Evolutionary conservation across 2,888 invertebrate species (phyloP).

Genomic region (Sepiola atlantica): DNA sequence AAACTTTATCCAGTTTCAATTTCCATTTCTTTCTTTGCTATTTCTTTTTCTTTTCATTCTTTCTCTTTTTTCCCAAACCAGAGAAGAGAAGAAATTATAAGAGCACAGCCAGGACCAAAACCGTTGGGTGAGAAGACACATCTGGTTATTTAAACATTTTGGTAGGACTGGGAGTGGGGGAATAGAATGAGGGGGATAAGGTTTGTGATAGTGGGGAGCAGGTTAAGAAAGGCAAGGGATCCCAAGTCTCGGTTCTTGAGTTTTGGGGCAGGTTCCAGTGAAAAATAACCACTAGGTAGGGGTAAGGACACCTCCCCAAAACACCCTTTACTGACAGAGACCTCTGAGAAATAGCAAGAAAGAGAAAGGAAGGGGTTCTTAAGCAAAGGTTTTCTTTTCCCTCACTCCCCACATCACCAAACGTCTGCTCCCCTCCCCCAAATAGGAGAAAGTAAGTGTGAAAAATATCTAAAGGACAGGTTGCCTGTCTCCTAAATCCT

Average conservation of each 20-base stretch:
- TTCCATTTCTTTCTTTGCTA: no score
- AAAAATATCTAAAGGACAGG: constrained; percentile 12
- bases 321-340: background rate
- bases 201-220: no score
- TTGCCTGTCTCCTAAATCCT: background rate
- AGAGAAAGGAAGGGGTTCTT: background rate
- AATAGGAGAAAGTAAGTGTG: background rate
- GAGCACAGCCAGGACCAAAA: background rate
- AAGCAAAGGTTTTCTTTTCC: background rate
- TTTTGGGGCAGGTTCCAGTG: background rate
- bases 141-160: constrained; percentile 21
- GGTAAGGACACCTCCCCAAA: background rate
- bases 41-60: background rate
- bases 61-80: background rate
- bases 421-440: background rate
- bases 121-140: background rate
- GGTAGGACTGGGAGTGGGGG: background rate
- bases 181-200: no score
- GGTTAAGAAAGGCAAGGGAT: background rate
- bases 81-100: background rate
- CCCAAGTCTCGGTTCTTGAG: background rate
- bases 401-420: no score
- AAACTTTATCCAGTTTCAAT: background rate
- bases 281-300: background rate
- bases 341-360: background rate